These are phyloP conservation scores for Ectemnius cavifrons DNA, from an alignment of 2,888 invertebrate genomes.

Conservation along the genomic window DNA sequence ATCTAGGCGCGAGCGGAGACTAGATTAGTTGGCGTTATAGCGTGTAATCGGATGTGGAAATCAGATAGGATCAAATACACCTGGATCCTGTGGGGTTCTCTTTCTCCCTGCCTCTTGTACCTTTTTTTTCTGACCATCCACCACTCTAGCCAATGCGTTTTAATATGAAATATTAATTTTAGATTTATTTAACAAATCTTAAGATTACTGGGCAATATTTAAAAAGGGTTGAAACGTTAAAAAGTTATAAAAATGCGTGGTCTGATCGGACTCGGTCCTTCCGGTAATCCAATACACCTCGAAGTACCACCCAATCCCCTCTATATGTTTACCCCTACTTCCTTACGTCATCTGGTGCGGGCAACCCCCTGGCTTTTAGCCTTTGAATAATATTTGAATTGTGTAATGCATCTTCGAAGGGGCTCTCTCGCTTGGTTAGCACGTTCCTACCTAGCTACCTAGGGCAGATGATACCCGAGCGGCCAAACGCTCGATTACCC, in stretches of 20 bases:
- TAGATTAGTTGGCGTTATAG: conserved; percentile 62
- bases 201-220: neutral
- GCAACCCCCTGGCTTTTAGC: conserved; percentile 73
- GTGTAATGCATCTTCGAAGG: conserved; percentile 73
- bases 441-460: conserved; percentile 14
- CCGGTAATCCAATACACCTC: conserved; percentile 62
- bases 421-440: conserved; percentile 52
- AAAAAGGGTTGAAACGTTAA: conserved; percentile 25
- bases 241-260: conserved; percentile 28
- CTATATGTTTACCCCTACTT: conserved; percentile 49
- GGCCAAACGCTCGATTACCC: conserved; percentile 67
- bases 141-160: neutral
- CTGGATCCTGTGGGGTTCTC: conserved; percentile 57
- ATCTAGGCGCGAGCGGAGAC: conserved; percentile 8
- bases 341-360: conserved; percentile 68
- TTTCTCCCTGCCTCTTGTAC: neutral
- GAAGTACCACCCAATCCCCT: conserved; percentile 46
- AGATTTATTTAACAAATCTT: neutral
- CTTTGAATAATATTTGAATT: conserved; percentile 79
- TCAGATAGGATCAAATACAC: conserved; percentile 74
- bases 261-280: conserved; percentile 46
- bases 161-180: neutral
- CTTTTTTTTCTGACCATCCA: neutral
- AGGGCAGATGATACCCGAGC: conserved; percentile 69
- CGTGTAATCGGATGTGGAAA: conserved; percentile 73